Conservation (phyloP, 2,113 vertebrate genomes). For the Turdus rufiventris region DNA sequence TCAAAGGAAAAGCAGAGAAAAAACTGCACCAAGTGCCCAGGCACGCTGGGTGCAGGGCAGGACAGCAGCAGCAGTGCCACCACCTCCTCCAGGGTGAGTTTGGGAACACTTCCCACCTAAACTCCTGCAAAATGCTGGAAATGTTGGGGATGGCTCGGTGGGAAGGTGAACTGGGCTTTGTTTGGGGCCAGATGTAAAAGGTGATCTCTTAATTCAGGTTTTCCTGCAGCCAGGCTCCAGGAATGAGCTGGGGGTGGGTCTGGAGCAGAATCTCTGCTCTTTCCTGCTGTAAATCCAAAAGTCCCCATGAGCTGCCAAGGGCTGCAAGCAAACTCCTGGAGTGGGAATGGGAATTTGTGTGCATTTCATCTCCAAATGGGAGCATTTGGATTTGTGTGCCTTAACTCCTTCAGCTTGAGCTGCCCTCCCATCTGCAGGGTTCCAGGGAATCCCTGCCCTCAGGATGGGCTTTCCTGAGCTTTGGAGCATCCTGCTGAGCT, state of each 20-base stretch:
- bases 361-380: neutral
- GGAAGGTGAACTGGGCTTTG: neutral
- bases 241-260: neutral
- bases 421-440: neutral
- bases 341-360: neutral
- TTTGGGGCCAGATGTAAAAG: neutral
- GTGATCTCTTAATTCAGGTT: neutral
- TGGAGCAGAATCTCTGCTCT: neutral
- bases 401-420: neutral
- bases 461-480: neutral
- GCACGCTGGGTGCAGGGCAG: slow-evolving; percentile 12
- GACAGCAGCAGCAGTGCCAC: slow-evolving; percentile 31
- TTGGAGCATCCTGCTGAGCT: neutral
- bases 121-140: neutral
- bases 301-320: neutral
- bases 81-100: slow-evolving; percentile 69
- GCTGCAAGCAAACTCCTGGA: neutral
- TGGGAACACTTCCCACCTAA: neutral
- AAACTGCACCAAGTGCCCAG: neutral
- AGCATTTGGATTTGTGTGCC: rapidly evolving
- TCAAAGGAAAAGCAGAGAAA: slow-evolving; percentile 12
- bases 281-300: neutral
- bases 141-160: neutral
- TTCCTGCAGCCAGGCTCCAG: neutral
- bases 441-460: neutral